These are phyloP conservation scores for Ptyas mucosa DNA, from an alignment of 2,113 vertebrate genomes.

Conservation along the genomic window DNA sequence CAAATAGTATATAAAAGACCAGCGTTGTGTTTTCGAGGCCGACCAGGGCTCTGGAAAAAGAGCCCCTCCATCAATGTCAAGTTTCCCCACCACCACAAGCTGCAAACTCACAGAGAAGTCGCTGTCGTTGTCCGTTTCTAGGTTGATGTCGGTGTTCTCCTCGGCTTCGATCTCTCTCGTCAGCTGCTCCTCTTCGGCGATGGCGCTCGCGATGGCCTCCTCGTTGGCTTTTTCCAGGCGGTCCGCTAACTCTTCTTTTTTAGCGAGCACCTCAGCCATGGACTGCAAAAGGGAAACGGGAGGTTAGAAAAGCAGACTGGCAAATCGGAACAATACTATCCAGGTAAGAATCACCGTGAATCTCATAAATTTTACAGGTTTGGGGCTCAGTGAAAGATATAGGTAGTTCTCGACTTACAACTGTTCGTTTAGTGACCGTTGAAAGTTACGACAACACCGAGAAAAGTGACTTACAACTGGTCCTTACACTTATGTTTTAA, in stretches of 20 bases:
- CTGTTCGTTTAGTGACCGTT: no score
- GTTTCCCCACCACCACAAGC: no score
- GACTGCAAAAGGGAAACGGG: conserved; percentile 68
- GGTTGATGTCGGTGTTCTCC: conserved; percentile 86
- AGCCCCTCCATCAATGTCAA: neutral
- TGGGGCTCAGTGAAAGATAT: neutral
- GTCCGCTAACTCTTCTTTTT: conserved; percentile 96
- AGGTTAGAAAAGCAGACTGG: neutral
- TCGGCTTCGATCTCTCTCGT: conserved; percentile 94
- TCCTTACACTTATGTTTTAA: no score
- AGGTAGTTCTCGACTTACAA: no score
- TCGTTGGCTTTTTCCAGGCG: conserved; percentile 95
- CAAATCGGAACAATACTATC: neutral
- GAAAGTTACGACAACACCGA: no score
- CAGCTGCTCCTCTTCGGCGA: conserved; percentile 96
- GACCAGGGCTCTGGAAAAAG: neutral
- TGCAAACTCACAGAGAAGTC: conserved; percentile 86
- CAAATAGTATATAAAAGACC: neutral
- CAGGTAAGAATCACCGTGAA: neutral
- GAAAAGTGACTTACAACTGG: no score
- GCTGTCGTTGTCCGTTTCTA: conserved; percentile 91
- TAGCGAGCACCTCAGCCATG: conserved; percentile 97
- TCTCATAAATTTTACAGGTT: neutral
- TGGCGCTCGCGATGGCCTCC: conserved; percentile 97
- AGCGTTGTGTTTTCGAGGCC: neutral